Conservation (phyloP, 2,797 vertebrate species). For the Danio choprae region DNA sequence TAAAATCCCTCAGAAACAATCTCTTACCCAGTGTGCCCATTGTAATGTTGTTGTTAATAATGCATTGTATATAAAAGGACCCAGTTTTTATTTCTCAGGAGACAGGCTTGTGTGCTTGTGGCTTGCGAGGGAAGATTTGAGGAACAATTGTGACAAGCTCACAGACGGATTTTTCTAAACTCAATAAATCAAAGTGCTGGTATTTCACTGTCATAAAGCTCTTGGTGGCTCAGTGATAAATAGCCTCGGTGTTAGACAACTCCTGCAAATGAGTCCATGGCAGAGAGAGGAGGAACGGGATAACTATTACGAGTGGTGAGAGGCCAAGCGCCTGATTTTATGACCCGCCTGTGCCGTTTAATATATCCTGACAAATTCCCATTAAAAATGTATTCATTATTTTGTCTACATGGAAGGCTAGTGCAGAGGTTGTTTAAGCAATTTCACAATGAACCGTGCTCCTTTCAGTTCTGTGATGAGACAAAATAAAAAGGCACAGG, state of each 20-base stretch:
- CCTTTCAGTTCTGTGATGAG: constrained; percentile 60
- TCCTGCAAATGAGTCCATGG: constrained; percentile 83
- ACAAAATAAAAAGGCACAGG: constrained; percentile 64
- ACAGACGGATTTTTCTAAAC: constrained; percentile 61
- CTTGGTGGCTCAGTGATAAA: constrained; percentile 78
- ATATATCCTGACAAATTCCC: constrained; percentile 65
- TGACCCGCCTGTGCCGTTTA: constrained; percentile 76
- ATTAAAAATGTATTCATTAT: constrained; percentile 65
- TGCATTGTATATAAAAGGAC: constrained; percentile 65
- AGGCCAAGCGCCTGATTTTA: constrained; percentile 89
- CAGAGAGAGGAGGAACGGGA: constrained; percentile 83
- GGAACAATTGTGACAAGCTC: constrained; percentile 68
- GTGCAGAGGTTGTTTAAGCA: constrained; percentile 61
- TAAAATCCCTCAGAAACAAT: constrained; percentile 66
- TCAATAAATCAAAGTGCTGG: constrained; percentile 84
- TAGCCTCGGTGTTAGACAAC: constrained; percentile 80
- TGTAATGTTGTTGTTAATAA: constrained; percentile 75
- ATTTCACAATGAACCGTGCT: constrained; percentile 59
- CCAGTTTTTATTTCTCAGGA: constrained; percentile 67
- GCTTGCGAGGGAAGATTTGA: constrained; percentile 70
- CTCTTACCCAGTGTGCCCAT: constrained; percentile 72
- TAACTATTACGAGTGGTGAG: constrained; percentile 88
- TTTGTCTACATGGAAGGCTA: constrained; percentile 58
- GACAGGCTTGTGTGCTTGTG: constrained; percentile 64
- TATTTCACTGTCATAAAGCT: constrained; percentile 81